Conservation (phyloP, 2,113 vertebrate genomes). For the Syngnathus scovelli region DNA sequence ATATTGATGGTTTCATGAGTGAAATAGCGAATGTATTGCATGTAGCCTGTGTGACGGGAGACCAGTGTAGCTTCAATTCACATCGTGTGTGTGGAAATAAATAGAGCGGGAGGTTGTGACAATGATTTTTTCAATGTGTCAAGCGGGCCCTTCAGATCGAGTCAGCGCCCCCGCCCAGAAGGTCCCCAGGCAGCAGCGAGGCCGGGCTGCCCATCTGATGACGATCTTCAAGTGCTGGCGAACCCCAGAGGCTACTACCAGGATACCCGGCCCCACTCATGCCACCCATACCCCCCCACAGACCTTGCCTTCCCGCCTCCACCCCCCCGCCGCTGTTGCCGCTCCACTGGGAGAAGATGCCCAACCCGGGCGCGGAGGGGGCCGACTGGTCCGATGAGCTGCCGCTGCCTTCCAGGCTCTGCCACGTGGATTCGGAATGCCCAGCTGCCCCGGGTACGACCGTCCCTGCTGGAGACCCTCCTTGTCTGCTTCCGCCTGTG, state of each 20-base stretch:
- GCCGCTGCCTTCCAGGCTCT: slow-evolving; percentile 91
- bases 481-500: slow-evolving; percentile 46
- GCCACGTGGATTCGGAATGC: slow-evolving; percentile 78
- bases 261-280: slow-evolving; percentile 81
- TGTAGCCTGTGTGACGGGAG: slow-evolving; percentile 38
- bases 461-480: slow-evolving; percentile 32
- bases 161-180: slow-evolving; percentile 94
- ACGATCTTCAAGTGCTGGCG: slow-evolving; percentile 87
- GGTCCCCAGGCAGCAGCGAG: slow-evolving; percentile 96
- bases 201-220: slow-evolving; percentile 98
- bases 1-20: slow-evolving; percentile 50
- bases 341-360: slow-evolving; percentile 96
- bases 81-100: slow-evolving; percentile 42
- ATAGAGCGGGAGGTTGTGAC: slow-evolving; percentile 27
- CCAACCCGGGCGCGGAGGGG: slow-evolving; percentile 79
- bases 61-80: slow-evolving; percentile 55
- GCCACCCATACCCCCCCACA: slow-evolving; percentile 85
- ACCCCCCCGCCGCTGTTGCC: slow-evolving; percentile 74
- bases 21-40: slow-evolving; percentile 31
- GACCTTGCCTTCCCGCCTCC: slow-evolving; percentile 78
- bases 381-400: slow-evolving; percentile 81
- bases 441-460: slow-evolving; percentile 45
- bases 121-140: slow-evolving; percentile 28
- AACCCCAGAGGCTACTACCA: slow-evolving; percentile 88
- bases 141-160: slow-evolving; percentile 80